Evolutionary conservation across 2,113 vertebrate species (phyloP), one percentile per base, ranked within the genome.

Genomic region (Myotis davidii): DNA sequence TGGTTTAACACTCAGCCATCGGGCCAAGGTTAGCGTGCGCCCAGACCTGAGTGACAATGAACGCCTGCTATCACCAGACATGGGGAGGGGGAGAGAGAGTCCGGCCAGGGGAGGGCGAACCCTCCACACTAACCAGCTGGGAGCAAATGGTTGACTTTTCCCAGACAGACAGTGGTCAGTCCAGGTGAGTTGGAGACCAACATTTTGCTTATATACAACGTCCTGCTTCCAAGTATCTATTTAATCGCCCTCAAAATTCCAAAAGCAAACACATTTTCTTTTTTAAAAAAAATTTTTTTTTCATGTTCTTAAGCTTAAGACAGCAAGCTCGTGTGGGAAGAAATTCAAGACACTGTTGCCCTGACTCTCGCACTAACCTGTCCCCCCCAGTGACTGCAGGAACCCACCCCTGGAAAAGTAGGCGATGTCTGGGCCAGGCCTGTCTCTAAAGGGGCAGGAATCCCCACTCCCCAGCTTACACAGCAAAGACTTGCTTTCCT

Each of bases 21-120:
- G 89, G 91, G 96, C 96, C 92, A 61, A 95, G 88, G 97, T 93
- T 95, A 96, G 88, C 61, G n/a, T 91, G 96, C 65, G 32, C 7
- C 0, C 67, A 2, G 2, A 86, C 94, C 90, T 94, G 93, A 89
- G 97, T 69, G 0, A 5, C 87, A 72, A 64, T 8, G 61, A 84
- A 17, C 0, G 3, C 45, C 52, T 39, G 45, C 72, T 45, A 54
- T 59, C 78, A 82, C 32, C 56, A 95, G 91, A 78, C 37, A 37
- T 0, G n/a, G 72, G 45, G 52, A 79, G 45, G 6, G 76, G 11
- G 39, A 29, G 23, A 6, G 32, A 34, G 56, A 11, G 32, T n/a
- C 5, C 1, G 42, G 56, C 64, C 67, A 23, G 48, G 67, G 69
- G 10, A 64, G 4, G 50, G 61, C 3, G 52, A 64, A 16, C 50